A percentile compares a stretch with the other conserved stretches of the same genome.
Conservation (phyloP, 2,113 vertebrate genomes). For the Enhydra lutris region DNA sequence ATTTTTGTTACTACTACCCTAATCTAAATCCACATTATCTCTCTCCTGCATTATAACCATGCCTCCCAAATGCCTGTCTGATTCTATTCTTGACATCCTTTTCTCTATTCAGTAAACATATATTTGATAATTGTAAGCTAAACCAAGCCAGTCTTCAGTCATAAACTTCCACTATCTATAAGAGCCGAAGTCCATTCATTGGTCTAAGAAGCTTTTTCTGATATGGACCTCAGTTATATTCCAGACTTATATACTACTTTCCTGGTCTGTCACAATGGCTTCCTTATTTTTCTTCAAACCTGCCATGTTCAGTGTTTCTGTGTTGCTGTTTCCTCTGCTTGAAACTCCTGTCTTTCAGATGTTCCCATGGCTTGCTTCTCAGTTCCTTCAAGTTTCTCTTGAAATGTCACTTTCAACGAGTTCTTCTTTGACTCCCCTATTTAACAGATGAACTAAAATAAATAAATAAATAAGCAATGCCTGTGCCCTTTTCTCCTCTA, state of each 20-base stretch:
- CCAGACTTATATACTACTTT: background rate
- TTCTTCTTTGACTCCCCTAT: background rate
- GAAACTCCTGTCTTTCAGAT: background rate
- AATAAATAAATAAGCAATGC: background rate
- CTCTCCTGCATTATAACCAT: background rate
- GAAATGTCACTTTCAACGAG: background rate
- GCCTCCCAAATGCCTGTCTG: background rate
- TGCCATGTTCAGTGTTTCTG: background rate
- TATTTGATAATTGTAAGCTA: background rate
- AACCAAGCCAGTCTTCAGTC: background rate
- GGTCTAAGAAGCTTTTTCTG: background rate
- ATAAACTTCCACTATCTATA: background rate
- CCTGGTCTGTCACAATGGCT: background rate
- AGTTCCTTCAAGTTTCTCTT: background rate
- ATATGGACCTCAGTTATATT: background rate
- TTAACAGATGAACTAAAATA: background rate
- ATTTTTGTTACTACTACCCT: background rate
- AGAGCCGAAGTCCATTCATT: background rate
- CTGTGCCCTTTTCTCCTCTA: background rate
- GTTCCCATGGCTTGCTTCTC: background rate
- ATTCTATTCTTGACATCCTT: background rate
- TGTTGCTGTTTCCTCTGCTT: background rate
- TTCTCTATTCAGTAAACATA: background rate
- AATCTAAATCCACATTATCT: background rate
- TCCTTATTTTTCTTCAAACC: background rate